Base-by-base conservation (phyloP, 2,113 vertebrate species). In the Oreochromis spilurus region DNA sequence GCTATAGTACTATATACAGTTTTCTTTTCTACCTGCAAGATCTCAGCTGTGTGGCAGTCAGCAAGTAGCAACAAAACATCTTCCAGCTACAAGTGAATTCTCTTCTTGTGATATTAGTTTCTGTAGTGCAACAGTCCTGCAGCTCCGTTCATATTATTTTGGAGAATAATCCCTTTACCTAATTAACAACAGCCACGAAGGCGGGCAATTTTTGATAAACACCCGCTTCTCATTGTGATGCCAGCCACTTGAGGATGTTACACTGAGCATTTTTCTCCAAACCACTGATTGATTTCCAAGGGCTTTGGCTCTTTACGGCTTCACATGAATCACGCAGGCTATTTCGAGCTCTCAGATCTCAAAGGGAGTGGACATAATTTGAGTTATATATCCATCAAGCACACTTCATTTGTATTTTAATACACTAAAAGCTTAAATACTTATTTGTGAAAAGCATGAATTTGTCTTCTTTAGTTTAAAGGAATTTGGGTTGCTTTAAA, bases 81-180 rank as follows among this genome's bases (percentile, higher is more conserved):
- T 65, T 70, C 81, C 45, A 83, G 78, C 67, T 4, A 58, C 38
- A 36, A 50, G 53, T 31, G 54, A 79, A 72, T 70, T 19, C 2
- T 82, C 52, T 77, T 72, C 62, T 48, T 72, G 52, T 60, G 36
- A 83, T 86, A 88, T 84, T 54, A 58, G 79, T 65, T 80, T 79
- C 58, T 79, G 65, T 50, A 6, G 19, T 55, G 65, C 1, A 1
- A 81, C 24, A 38, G 58, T 92, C 65, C 55, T 6, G 7, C 2
- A 45, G 57, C 75, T 84, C 87, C 21, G 26, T 84, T 88, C 16
- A 84, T 80, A 90, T 87, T 84, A 81, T 92, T 90, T 87, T 70
- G 21, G 26, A 81, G 85, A 88, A 87, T 87, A 90, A 93, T 93
- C 91, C 89, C 34, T 81, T 89, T 91, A 84, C 85, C 88, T 91